Conservation (phyloP, 2,113 vertebrate species). For the Bufo gargarizans region DNA sequence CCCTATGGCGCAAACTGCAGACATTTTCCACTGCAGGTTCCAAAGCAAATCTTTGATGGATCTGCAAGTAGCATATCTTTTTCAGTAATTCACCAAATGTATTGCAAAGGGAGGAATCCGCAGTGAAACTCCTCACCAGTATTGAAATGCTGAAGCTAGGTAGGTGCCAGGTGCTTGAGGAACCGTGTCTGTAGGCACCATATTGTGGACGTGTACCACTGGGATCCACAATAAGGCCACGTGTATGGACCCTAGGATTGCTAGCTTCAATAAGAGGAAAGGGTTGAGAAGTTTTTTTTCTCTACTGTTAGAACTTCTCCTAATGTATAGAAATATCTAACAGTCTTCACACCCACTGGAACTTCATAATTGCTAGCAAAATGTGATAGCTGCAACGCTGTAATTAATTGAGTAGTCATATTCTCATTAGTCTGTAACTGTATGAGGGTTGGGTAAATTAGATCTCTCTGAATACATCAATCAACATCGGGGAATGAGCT, state of each 20-base stretch:
- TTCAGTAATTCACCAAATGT: too few species aligned
- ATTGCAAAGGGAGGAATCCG: too few species aligned
- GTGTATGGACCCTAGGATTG: not conserved
- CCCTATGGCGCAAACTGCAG: too few species aligned
- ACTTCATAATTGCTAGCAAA: slow-evolving; percentile 28
- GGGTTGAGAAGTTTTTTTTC: not conserved
- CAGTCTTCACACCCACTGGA: slow-evolving; percentile 26
- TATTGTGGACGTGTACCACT: not conserved
- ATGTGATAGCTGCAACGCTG: slow-evolving; percentile 34
- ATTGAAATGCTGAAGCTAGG: too few species aligned
- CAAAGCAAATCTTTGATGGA: too few species aligned
- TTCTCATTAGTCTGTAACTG: slow-evolving; percentile 53
- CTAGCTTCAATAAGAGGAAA: not conserved
- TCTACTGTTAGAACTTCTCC: not conserved
- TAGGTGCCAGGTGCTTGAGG: too few species aligned
- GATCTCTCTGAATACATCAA: slow-evolving; percentile 41
- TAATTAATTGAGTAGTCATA: slow-evolving; percentile 54
- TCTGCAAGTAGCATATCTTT: too few species aligned
- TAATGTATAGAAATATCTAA: too few species aligned
- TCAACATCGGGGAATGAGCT: slow-evolving; percentile 48
- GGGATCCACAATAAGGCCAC: not conserved
- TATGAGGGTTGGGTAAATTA: slow-evolving; percentile 43
- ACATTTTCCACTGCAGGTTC: too few species aligned
- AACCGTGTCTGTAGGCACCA: not conserved
- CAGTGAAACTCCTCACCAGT: too few species aligned